Percentiles rank a stretch among this genome's conserved stretches.
phyloP scores from a whole-genome alignment of 2,797 vertebrate species.

The Xenopus petersii region DNA sequence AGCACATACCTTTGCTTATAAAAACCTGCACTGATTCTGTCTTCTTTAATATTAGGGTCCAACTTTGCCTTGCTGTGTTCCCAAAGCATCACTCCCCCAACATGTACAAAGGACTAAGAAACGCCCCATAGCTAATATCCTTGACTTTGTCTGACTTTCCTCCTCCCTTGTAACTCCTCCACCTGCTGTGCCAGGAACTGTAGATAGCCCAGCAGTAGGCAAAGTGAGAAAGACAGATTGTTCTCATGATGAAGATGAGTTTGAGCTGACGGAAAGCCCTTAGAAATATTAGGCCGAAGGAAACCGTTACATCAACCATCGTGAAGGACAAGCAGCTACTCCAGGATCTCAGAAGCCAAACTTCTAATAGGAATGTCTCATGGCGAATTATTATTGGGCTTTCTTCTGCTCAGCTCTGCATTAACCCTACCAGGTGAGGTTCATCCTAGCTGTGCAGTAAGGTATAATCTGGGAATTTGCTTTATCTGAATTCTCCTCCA shows the following conservation, averaged over 20 bases:
- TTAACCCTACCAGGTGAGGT: conserved; percentile 20
- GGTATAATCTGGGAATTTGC: neutral
- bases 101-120: conserved; percentile 15
- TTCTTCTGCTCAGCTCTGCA: conserved; percentile 6
- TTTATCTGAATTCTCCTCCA: neutral
- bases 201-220: neutral
- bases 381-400: neutral
- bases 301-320: neutral
- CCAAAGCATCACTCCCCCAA: conserved; percentile 36
- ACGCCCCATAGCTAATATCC: conserved; percentile 30
- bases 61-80: conserved; percentile 19
- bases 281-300: neutral
- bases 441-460: neutral
- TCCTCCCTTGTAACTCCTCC: conserved; percentile 3
- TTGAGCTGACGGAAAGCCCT: neutral
- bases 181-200: conserved; percentile 2
- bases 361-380: conserved; percentile 28
- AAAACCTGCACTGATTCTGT: neutral
- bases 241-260: neutral
- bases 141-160: conserved; percentile 27
- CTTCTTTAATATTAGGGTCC: conserved; percentile 6
- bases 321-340: neutral
- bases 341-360: neutral
- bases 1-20: too few relatives aligned
- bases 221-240: neutral